These are phyloP conservation scores for Syrphus vitripennis DNA, from an alignment of 2,888 invertebrate species.

Conservation along the genomic window DNA sequence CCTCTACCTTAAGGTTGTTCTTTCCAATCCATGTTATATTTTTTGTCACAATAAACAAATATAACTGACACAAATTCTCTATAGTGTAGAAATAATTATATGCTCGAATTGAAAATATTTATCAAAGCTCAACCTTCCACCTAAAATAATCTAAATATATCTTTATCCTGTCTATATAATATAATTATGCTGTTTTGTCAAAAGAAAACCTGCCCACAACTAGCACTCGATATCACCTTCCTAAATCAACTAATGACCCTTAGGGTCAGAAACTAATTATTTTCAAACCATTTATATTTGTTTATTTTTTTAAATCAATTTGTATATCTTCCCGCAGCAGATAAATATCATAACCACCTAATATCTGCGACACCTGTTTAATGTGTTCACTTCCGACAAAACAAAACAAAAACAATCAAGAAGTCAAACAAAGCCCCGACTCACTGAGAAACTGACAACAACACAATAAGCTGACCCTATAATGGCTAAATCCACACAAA, in stretches of 20 bases:
- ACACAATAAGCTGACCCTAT: not conserved
- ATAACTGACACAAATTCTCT: too few relatives aligned
- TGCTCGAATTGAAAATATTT: too few relatives aligned
- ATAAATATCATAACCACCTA: constrained; percentile 30
- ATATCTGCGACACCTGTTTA: constrained; percentile 58
- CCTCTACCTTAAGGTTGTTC: too few relatives aligned
- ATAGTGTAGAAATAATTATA: too few relatives aligned
- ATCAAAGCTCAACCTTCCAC: not conserved
- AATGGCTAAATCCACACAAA: not conserved
- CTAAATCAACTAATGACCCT: constrained; percentile 39
- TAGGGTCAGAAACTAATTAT: constrained; percentile 45
- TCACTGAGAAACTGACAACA: constrained; percentile 10
- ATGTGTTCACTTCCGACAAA: constrained; percentile 57
- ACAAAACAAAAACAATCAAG: too few relatives aligned
- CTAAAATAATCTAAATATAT: too few relatives aligned
- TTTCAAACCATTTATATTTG: constrained; percentile 39
- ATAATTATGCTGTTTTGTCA: constrained; percentile 51
- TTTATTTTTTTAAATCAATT: constrained; percentile 62
- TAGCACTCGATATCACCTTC: not conserved
- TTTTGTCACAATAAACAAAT: too few relatives aligned
- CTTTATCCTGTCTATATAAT: not conserved
- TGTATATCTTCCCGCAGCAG: not conserved
- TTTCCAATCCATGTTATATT: too few relatives aligned
- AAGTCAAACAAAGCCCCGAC: constrained; percentile 32
- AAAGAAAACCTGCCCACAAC: constrained; percentile 43